Percentiles rank a stretch among this genome's conserved stretches.
phyloP scores from a whole-genome alignment of 2,888 invertebrate species.

The Gymnocheta viridis region DNA sequence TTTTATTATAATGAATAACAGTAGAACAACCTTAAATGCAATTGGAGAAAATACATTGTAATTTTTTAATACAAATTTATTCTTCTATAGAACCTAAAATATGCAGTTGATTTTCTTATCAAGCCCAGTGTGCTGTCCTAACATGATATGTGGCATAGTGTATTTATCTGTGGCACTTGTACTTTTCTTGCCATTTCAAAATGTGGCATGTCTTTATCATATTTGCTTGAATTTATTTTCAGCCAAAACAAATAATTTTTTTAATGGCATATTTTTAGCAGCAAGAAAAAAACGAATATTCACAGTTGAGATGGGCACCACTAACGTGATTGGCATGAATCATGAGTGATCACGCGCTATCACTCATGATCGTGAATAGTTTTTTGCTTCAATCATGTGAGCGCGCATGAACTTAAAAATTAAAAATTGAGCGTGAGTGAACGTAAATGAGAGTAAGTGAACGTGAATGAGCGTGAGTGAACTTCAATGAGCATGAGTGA shows the following conservation, averaged over 20 bases:
- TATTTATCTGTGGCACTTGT: background rate
- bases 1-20: background rate
- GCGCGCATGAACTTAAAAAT: too few relatives aligned
- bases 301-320: too few relatives aligned
- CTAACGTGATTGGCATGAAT: too few relatives aligned
- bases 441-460: too few relatives aligned
- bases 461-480: too few relatives aligned
- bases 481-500: too few relatives aligned
- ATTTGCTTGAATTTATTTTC: conserved; percentile 43
- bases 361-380: too few relatives aligned
- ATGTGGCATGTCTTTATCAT: conserved; percentile 41
- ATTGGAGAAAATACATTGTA: background rate
- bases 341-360: too few relatives aligned
- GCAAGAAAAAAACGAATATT: background rate
- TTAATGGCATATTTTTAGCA: conserved; percentile 19
- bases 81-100: background rate
- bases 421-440: too few relatives aligned
- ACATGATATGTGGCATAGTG: conserved; percentile 15
- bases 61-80: background rate
- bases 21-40: background rate
- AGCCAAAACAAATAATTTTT: background rate
- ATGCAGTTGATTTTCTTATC: background rate
- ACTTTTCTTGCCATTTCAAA: background rate
- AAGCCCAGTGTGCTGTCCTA: background rate
- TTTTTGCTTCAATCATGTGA: too few relatives aligned